A percentile compares a stretch with the other conserved stretches of the same genome.
Conservation (phyloP, 2,797 vertebrate genomes). For the Chiroxiphia lanceolata region DNA sequence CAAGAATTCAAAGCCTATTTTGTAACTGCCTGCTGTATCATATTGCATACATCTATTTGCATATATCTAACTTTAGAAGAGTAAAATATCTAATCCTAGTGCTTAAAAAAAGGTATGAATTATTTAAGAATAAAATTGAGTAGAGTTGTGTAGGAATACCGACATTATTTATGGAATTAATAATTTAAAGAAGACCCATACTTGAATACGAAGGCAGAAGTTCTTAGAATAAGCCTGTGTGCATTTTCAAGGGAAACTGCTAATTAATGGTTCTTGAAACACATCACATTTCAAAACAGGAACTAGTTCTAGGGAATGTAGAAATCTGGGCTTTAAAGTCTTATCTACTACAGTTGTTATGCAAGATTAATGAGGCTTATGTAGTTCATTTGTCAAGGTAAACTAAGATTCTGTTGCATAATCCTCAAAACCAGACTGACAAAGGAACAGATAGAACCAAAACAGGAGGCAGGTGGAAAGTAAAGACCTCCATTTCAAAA, state of each 20-base stretch:
- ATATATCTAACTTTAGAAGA: not conserved
- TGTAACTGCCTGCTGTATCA: not conserved
- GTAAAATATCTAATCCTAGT: not conserved
- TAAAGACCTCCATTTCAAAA: not conserved
- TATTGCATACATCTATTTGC: not conserved
- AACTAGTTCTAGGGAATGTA: conserved; percentile 36
- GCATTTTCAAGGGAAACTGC: conserved; percentile 60
- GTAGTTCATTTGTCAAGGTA: conserved; percentile 4
- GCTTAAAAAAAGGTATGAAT: not conserved
- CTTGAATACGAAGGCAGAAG: not conserved
- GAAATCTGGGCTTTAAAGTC: conserved; percentile 51
- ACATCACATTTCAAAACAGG: conserved; percentile 64
- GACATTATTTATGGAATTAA: conserved; percentile 47
- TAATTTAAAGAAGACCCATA: not conserved
- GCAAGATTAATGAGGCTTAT: conserved; percentile 51
- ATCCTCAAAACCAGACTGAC: not conserved
- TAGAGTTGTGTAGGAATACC: conserved; percentile 8
- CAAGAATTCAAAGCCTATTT: not conserved
- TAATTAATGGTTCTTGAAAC: conserved; percentile 65
- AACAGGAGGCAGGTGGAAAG: not conserved
- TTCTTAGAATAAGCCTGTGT: conserved; percentile 40
- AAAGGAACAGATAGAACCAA: not conserved
- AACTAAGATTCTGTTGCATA: not conserved
- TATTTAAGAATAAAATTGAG: conserved; percentile 32
- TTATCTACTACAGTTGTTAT: conserved; percentile 35